A percentile compares a stretch with the other conserved stretches of the same genome.
Conservation (phyloP, 2,888 invertebrate species). For the Perithous albicinctus region DNA sequence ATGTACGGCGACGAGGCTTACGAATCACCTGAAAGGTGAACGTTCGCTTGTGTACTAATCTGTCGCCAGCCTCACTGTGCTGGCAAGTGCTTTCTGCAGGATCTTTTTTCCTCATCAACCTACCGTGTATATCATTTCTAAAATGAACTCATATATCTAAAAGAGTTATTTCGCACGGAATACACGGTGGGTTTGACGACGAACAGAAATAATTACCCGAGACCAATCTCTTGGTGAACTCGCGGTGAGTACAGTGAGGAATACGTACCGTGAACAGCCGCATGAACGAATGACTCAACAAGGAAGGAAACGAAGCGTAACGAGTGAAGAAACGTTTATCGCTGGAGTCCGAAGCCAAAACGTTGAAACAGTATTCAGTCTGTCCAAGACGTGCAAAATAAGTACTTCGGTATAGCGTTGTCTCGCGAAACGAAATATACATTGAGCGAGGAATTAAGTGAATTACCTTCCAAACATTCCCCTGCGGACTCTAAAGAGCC, state of each 20-base stretch:
- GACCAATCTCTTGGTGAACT: constrained; percentile 19
- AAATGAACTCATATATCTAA: constrained; percentile 32
- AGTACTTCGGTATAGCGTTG: constrained; percentile 4
- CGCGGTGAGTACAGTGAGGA: not conserved
- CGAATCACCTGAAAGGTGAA: constrained; percentile 20
- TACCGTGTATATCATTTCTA: constrained; percentile 19
- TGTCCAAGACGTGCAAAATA: constrained; percentile 31
- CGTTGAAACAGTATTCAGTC: constrained; percentile 74
- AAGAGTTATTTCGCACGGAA: constrained; percentile 37
- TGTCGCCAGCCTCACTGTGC: not conserved
- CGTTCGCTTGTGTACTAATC: not conserved
- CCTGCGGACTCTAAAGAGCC: constrained; percentile 28
- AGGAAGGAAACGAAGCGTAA: constrained; percentile 28
- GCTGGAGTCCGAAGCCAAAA: constrained; percentile 58
- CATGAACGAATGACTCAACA: not conserved
- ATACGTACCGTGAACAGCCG: constrained; percentile 21
- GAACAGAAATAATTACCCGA: constrained; percentile 72
- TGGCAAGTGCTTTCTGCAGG: not conserved
- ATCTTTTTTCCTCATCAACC: constrained; percentile 7
- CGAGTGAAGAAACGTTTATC: constrained; percentile 54
- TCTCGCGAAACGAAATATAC: constrained; percentile 53
- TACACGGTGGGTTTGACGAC: constrained; percentile 47
- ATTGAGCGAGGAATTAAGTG: constrained; percentile 76
- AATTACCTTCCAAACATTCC: constrained; percentile 72
- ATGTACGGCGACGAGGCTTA: constrained; percentile 20